Base-by-base conservation (phyloP, 2,113 vertebrate species). In the Pseudorectes ferrugineus region DNA sequence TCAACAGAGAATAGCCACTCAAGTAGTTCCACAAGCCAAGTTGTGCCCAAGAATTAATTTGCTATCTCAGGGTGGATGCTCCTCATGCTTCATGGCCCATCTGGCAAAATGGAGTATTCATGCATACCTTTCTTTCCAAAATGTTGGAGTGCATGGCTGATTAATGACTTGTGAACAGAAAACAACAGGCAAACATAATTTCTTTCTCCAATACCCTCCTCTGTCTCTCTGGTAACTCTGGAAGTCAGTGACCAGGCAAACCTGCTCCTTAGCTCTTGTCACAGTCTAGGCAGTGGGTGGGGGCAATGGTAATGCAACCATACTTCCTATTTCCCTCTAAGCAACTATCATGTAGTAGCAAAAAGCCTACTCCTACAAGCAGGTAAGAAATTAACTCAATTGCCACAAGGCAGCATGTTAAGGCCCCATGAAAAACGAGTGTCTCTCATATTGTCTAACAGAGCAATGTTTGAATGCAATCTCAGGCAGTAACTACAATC, bases 61-160 rank as follows among this genome's bases (percentile, higher is more conserved):
- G 9, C 45, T 72, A 0, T 42, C 10, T 73, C 33, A 22, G 19
- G 3, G 12, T 52, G 38, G 14, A 17, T 62, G 40, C 2, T 40
- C 5, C 19, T 15, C 10, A 13, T 26, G 22, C 38, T 66, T 85
- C 51, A 31, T 6, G 19, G 18, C 19, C 6, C 0, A 0, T 18
- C 28, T 74, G 4, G 7, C 82, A 65, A 89, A 78, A 51, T 11
- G 10, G 26, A 63, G 8, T 42, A 43, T 54, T 74, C 9, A 11
- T 14, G 9, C 0, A 0, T 26, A 43, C 25, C 36, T 61, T 31
- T 19, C 36, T 80, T 93, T 49, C 5, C 14, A 77, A 61, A 77
- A 83, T 6, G 23, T 17, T 73, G 42, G 28, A 36, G 36, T 29
- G 12, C 11, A 49, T 7, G 17, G 18, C 33, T 87, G 54, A 55